These are phyloP conservation scores for Lerema accius DNA, from an alignment of 1,140 invertebrate genomes.

Conservation along the genomic window DNA sequence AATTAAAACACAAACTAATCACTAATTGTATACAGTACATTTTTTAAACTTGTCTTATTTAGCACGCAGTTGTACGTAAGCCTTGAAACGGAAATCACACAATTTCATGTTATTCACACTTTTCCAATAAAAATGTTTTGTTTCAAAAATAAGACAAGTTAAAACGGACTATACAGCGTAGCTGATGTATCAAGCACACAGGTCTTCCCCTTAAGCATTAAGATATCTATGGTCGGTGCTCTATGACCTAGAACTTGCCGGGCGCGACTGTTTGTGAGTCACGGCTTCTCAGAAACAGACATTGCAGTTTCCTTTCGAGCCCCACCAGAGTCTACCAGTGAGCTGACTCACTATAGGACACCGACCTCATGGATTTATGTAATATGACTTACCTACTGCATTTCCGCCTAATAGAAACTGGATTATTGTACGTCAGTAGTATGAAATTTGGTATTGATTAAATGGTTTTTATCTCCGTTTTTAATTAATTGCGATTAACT, in stretches of 20 bases:
- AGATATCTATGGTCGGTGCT: conserved; percentile 40
- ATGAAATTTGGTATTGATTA: background rate
- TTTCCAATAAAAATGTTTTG: too few species aligned
- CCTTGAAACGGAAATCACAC: too few species aligned
- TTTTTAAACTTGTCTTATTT: too few species aligned
- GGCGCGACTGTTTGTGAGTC: conserved; percentile 49
- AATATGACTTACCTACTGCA: conserved; percentile 19
- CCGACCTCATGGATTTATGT: conserved; percentile 44
- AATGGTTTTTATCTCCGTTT: too few species aligned
- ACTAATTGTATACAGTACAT: too few species aligned
- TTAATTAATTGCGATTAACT: too few species aligned
- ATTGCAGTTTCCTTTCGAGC: conserved; percentile 59
- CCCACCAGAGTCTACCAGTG: conserved; percentile 42
- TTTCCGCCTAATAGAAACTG: conserved; percentile 11
- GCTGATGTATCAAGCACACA: background rate
- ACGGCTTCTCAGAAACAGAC: conserved; percentile 65
- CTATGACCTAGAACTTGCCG: conserved; percentile 72
- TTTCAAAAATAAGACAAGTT: too few species aligned
- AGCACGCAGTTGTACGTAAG: too few species aligned
- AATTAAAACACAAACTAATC: too few species aligned
- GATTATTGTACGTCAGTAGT: background rate
- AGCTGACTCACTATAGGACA: conserved; percentile 46
- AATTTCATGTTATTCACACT: too few species aligned
- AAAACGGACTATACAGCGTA: too few species aligned
- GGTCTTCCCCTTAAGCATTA: conserved; percentile 26